phyloP scores from a whole-genome alignment of 2,797 vertebrate species.

The Clarias pachynema region DNA sequence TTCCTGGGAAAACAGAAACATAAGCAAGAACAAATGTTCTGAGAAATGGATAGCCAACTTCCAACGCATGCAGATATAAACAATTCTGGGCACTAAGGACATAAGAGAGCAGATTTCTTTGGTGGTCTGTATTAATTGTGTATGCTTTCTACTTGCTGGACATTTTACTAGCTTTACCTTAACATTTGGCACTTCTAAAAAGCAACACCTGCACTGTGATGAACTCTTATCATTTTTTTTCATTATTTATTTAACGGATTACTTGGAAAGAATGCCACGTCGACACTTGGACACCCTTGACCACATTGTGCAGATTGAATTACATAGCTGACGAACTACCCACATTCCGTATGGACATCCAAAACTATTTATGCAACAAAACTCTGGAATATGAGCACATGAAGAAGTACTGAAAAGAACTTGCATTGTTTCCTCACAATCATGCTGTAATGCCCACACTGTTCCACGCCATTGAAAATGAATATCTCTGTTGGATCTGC shows the following conservation, averaged over 20 bases:
- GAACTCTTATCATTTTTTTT: neutral
- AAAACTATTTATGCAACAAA: conserved; percentile 3
- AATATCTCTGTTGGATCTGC: conserved; percentile 62
- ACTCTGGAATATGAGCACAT: conserved; percentile 1
- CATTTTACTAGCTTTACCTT: neutral
- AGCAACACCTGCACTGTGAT: conserved; percentile 8
- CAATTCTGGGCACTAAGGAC: neutral
- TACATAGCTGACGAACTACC: conserved; percentile 30
- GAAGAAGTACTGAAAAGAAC: neutral
- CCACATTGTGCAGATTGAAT: neutral
- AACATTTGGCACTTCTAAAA: neutral
- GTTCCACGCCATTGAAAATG: conserved; percentile 56
- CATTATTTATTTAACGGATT: conserved; percentile 33
- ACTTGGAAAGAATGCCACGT: conserved; percentile 4
- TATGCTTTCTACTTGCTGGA: neutral
- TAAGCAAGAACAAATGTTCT: neutral
- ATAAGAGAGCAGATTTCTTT: conserved; percentile 12
- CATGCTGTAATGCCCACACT: conserved; percentile 38
- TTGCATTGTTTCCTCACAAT: conserved; percentile 16
- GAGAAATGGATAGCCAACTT: conserved; percentile 19
- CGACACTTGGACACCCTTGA: neutral
- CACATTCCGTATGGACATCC: conserved; percentile 12
- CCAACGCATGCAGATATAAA: conserved; percentile 26
- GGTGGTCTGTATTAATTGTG: neutral
- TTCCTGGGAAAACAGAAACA: neutral